Base-by-base conservation (phyloP, 2,797 vertebrate species). In the Corythornis leucogaster region DNA sequence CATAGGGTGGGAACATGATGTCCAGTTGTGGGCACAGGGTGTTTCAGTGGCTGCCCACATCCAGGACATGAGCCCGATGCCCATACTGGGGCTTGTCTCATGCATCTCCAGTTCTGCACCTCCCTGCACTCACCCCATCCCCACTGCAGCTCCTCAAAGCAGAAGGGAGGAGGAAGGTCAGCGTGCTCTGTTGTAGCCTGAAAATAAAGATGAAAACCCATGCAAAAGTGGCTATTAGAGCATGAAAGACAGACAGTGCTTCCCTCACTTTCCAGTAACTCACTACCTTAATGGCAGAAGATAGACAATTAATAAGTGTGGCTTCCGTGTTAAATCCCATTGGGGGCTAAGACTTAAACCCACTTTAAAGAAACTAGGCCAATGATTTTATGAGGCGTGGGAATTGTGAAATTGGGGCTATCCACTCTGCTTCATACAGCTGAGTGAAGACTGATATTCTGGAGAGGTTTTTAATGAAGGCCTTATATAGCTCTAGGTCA, bases 301-400 rank as follows among this genome's bases (percentile, higher is more conserved):
- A 83, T n/a, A 79, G 79, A 40, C 42, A 80, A 87, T 61, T 93
- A 96, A 79, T 83, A 70, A 70, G 74, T 28, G 55, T 73, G 89
- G 82, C 80, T 96, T 95, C 89, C 67, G 4, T 28, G 28, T 80
- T 87, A 87, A 95, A 94, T 89, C 74, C 71, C 1, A 4, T 26
- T 62, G 70, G 92, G 82, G 93, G 40, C 73, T 89, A 92, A 21
- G 77, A 59, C 77, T 92, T 87, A 73, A 95, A 91, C 55, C 87
- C 91, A 80, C 87, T 96, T 92, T 73, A 92, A 96, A 96, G 93
- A 87, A 96, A 94, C 30, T 73, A 91, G 92, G 82, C 69, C 87
- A 87, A 91, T 91, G 69, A 66, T 83, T 92, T 92, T 94, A 86
- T 48, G 61, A 92, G 91, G 74, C 59, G 17, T 95, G 91, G 89